Evolutionary conservation across 1,140 invertebrate species (phyloP), one percentile per base, ranked within the genome.

Genomic region (Vanessa tameamea): DNA sequence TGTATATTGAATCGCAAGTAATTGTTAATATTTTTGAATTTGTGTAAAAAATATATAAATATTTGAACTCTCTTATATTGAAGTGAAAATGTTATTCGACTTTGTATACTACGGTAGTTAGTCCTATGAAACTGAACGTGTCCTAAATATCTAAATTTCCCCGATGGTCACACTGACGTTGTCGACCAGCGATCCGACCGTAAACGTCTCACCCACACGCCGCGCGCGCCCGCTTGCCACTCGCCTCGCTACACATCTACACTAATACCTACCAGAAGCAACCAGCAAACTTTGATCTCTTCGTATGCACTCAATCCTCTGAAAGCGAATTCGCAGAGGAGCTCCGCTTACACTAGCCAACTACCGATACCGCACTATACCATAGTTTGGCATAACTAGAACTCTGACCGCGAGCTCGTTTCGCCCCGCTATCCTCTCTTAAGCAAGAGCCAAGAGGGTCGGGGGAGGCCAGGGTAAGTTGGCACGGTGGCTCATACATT

Each of bases 121-220:
- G 0, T n/a, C 20, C 15, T 13, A 69, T 65, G 13, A 65, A 23
- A 8, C 15, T 15, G 16, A 70, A 63, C 61, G 68, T 74, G 48
- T 74, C 72, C 72, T 43, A 50, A 48, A 74, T 67, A 63, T 47
- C 37, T 61, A 31, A 51, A 69, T 55, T 31, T 55, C 70, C 67
- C 53, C 43, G n/a, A 73, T 90, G 81, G 89, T 75, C 75, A 83
- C 80, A 72, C 65, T 72, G 80, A 55, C 82, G 83, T 86, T 88
- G 90, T 87, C 88, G 89, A 88, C 87, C 88, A 84, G 88, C 90
- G 87, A 91, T 88, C 87, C 89, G 82, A 88, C 90, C 89, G 89
- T 92, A 91, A 92, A 92, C 89, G 89, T 92, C 90, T 92, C 90
- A 89, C 90, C 89, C 90, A 92, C 90, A 89, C 88, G 88, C 88